These are phyloP conservation scores for Netelia fuscicornis DNA, from an alignment of 2,888 invertebrate genomes.

Conservation along the genomic window DNA sequence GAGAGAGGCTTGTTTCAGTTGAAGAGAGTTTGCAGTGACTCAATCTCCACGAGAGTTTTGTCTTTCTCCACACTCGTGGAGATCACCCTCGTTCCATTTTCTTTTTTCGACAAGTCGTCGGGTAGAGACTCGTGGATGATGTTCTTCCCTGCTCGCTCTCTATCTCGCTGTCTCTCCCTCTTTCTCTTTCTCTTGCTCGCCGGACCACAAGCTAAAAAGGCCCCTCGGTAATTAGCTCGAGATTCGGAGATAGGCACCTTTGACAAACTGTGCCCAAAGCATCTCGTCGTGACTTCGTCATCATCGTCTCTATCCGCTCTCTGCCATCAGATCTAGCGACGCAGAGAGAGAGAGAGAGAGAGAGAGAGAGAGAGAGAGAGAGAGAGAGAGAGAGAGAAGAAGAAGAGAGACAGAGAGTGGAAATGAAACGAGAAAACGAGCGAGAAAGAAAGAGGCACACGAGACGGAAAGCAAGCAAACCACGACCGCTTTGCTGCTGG, in stretches of 20 bases:
- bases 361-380: not conserved
- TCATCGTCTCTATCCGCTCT: slow-evolving; percentile 41
- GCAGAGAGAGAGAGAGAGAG: not conserved
- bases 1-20: slow-evolving; percentile 15
- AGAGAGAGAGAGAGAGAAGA: not conserved
- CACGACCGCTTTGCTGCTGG: slow-evolving; percentile 45
- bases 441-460: slow-evolving; percentile 3
- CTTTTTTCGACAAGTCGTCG: slow-evolving; percentile 10
- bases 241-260: slow-evolving; percentile 74
- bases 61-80: slow-evolving; percentile 8
- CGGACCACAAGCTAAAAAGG: slow-evolving; percentile 68
- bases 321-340: slow-evolving; percentile 19
- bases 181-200: not conserved
- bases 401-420: not conserved
- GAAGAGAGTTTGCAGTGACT: slow-evolving; percentile 43
- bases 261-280: slow-evolving; percentile 64
- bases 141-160: not conserved
- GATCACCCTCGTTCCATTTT: slow-evolving; percentile 13
- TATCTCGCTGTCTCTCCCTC: too few relatives aligned
- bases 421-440: slow-evolving; percentile 10
- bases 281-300: slow-evolving; percentile 47
- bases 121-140: slow-evolving; percentile 16
- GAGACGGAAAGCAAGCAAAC: slow-evolving; percentile 8
- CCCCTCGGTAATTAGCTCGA: slow-evolving; percentile 74
- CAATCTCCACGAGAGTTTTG: slow-evolving; percentile 39